Evolutionary conservation across 2,113 vertebrate species (phyloP).

Genomic region (Ochotona curzoniae): DNA sequence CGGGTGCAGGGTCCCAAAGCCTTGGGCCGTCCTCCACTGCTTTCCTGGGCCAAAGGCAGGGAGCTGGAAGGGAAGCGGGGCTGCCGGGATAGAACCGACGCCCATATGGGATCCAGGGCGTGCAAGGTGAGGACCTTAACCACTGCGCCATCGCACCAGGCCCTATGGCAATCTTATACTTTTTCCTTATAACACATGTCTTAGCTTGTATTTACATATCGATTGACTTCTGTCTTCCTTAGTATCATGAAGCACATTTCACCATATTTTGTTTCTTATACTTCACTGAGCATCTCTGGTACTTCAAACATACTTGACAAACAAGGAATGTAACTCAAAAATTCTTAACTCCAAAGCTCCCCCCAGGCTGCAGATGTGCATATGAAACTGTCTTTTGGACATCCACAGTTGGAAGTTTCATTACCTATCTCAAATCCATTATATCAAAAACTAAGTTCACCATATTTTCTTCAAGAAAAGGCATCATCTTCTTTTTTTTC

Average conservation of each 20-base stretch:
- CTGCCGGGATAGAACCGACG: too few species aligned
- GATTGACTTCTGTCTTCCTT: not conserved
- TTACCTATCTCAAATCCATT: not conserved
- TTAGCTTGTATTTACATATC: not conserved
- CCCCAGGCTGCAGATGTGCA: not conserved
- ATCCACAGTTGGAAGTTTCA: not conserved
- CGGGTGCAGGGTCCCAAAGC: too few species aligned
- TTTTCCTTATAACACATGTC: not conserved
- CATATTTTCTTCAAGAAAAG: slow-evolving; percentile 3
- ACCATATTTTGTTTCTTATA: not conserved
- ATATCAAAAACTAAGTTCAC: not conserved
- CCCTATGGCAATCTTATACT: not conserved
- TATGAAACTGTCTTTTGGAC: not conserved
- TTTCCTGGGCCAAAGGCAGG: too few species aligned
- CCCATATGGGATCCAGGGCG: too few species aligned
- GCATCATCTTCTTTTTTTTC: not conserved
- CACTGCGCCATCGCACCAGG: too few species aligned
- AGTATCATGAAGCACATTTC: not conserved
- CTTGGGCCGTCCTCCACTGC: too few species aligned
- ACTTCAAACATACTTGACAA: not conserved
- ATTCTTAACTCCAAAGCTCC: slow-evolving; percentile 24
- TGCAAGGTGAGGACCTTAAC: too few species aligned
- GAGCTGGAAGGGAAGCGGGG: too few species aligned
- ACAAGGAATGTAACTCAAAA: not conserved
- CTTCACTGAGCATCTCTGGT: not conserved